phyloP scores from a whole-genome alignment of 2,113 vertebrate species.

The Labrus mixtus region DNA sequence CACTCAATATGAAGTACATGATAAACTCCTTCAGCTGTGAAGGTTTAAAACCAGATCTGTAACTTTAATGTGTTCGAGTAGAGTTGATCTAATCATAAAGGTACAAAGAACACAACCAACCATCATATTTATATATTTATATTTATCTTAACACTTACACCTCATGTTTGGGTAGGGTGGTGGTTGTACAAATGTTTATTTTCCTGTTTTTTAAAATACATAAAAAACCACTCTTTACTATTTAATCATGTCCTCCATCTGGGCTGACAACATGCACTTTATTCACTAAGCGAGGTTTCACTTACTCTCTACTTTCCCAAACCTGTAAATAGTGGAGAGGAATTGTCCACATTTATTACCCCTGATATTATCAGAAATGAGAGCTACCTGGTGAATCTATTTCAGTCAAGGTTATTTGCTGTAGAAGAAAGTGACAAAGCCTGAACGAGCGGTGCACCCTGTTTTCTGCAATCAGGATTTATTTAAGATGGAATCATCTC shows the following conservation, averaged over 20 bases:
- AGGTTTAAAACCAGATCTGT: too few species aligned
- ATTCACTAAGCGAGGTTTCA: conserved; percentile 37
- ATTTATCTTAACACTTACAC: not conserved
- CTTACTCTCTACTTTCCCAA: conserved; percentile 36
- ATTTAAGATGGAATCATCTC: conserved; percentile 46
- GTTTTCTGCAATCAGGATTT: conserved; percentile 29
- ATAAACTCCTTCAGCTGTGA: too few species aligned
- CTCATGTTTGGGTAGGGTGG: not conserved
- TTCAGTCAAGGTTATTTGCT: conserved; percentile 34
- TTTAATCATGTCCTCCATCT: conserved; percentile 29
- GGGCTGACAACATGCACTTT: conserved; percentile 1
- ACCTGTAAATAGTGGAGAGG: conserved; percentile 5
- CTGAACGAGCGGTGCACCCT: not conserved
- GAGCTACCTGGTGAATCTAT: not conserved
- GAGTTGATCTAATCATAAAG: too few species aligned
- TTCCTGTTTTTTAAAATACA: conserved; percentile 5
- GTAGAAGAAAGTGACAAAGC: conserved; percentile 5
- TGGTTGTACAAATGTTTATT: not conserved
- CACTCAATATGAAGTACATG: too few species aligned
- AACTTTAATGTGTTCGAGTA: too few species aligned
- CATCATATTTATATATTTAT: not conserved
- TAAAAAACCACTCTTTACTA: conserved; percentile 1
- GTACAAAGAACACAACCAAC: too few species aligned
- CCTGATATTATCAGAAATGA: conserved; percentile 22
- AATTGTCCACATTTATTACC: conserved; percentile 16